Evolutionary conservation across 2,113 vertebrate genomes (phyloP).

Genomic region (Paraplagusia blochii): DNA sequence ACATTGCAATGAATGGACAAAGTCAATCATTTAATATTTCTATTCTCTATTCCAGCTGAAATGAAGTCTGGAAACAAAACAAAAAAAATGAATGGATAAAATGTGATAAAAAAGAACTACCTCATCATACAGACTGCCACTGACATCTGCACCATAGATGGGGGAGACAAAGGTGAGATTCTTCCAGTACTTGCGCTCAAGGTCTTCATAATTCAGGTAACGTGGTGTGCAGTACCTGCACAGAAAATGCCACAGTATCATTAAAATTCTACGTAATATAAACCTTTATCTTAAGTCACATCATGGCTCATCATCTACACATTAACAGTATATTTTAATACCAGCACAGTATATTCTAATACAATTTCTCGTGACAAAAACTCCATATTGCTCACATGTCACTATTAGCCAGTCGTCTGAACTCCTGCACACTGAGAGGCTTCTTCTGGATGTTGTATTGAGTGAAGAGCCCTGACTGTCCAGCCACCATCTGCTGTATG

Average conservation of each 20-base stretch:
- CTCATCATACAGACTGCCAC: constrained; percentile 93
- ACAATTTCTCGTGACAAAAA: background rate
- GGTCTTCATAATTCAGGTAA: constrained; percentile 95
- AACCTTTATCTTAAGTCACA: too few relatives aligned
- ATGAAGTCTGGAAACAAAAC: background rate
- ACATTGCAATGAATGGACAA: too few relatives aligned
- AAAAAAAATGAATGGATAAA: background rate
- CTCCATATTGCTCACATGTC: constrained; percentile 83
- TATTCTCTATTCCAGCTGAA: too few relatives aligned
- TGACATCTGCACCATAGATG: constrained; percentile 96
- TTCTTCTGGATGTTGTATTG: constrained; percentile 99
- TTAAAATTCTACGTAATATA: background rate
- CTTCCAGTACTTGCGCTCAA: constrained; percentile 98
- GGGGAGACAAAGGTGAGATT: constrained; percentile 97
- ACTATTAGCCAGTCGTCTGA: constrained; percentile 91
- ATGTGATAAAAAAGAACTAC: constrained; percentile 55
- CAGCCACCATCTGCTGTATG: constrained; percentile 96
- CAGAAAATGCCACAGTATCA: background rate
- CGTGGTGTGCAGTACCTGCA: constrained; percentile 94
- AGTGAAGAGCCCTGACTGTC: constrained; percentile 95
- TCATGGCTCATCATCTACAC: too few relatives aligned
- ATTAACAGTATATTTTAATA: background rate
- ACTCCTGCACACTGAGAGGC: constrained; percentile 91
- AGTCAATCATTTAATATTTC: too few relatives aligned
- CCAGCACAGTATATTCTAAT: background rate